Evolutionary conservation across 1,140 invertebrate species (phyloP), one percentile per base, ranked within the genome.

Genomic region (Anoplolepis gracilipes): DNA sequence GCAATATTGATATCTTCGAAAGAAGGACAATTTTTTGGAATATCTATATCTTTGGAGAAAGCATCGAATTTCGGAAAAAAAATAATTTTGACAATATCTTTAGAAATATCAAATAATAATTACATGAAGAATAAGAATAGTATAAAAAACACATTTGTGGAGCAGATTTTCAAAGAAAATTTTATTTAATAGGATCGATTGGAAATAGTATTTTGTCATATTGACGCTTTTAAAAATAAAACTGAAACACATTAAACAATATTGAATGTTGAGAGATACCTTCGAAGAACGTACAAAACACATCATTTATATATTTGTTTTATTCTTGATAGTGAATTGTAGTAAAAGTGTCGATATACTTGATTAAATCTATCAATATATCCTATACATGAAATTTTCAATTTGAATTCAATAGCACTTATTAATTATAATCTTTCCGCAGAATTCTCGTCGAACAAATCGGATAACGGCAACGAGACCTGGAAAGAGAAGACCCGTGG

Each of bases 401-500:
- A 49, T 7, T 28, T 64, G 10, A 42, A 42, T 7, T 46, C 5
- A 6, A 39, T 16, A 13, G 7, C 36, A 76, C 25, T 39, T 46
- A 42, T 57, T 87, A 42, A 90, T 64, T 19, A 0, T 11, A 11
- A 6, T 84, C 57, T 92, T 92, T 92, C 59, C 88, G 16, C 91
- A 94, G 93, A 94, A 30, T 90, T 90, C 13, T 28, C 90, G 49
- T 85, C 89, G 49, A 90, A 59, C 67, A 92, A 91, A 70, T 73
- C 84, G 19, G 92, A 93, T 1, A 57, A 55, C n/a, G 84, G 87
- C 10, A 86, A 85, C 28, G 86, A 92, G 10, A 88, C 89, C 33
- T 92, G 91, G 91, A 92, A 92, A 30, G 93, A 93, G 8, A 93
- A 93, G 36, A 76, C 89, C 5, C 88, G 89, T 33, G 86, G 86